Evolutionary conservation across 2,113 vertebrate genomes (phyloP), one percentile per base, ranked within the genome.

Genomic region (Procapra przewalskii): DNA sequence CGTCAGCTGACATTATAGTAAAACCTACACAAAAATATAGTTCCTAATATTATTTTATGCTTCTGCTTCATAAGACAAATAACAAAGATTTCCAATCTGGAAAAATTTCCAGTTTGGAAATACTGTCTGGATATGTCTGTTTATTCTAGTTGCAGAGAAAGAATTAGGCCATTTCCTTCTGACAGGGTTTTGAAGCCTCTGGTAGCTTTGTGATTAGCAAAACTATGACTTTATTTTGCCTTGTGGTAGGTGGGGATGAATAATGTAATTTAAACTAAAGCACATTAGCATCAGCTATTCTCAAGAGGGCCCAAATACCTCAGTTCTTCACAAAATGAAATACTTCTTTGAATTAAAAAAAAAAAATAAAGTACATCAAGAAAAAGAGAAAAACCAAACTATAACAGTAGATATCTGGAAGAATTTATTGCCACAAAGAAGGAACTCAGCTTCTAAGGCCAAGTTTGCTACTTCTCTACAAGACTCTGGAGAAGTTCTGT

Each of bases 121-220:
- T 86, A 59, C 3, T 71, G 19, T 90, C 82, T 83, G 23, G 21
- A 62, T 54, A 59, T 55, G 21, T 64, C 54, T 95, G 14, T 64
- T 91, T 85, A 50, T 93, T 96, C 40, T 93, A 57, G 25, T 95
- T 94, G 88, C 81, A 90, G 82, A 82, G 71, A 94, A 96, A 87
- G 88, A 94, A 92, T 83, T 52, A 82, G 59, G 83, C 33, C 19
- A n/a, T 85, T 95, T 91, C 67, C 79, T 92, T 88, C 62, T 33
- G 71, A 50, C 43, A 55, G 43, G 21, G 25, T 48, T 95, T 89
- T 17, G 80, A 48, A 88, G 60, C 29, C 14, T 45, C 43, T 85
- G 29, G 54, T 27, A 71, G 33, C 16, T 81, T 77, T 96, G 64
- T 43, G 3, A 48, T 75, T 75, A 40, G 67, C 67, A 45, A 50